Percentiles rank a stretch among this genome's conserved stretches.
These are phyloP conservation scores for Eriocheir sinensis DNA, from an alignment of 1,140 invertebrate genomes.

Conservation along the genomic window DNA sequence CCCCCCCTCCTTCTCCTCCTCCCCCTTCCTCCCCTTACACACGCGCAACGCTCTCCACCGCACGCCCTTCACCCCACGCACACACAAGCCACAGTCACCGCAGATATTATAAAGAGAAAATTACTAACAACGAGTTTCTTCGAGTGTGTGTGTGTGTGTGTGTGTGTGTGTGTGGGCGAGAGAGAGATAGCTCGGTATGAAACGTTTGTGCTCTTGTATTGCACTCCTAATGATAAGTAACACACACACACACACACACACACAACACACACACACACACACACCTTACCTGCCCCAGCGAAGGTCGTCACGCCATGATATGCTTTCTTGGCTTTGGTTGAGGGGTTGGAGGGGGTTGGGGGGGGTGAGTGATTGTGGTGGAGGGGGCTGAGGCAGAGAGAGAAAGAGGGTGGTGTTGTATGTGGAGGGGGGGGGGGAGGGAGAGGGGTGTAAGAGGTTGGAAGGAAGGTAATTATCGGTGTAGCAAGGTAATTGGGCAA, in stretches of 20 bases:
- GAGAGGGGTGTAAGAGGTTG: not conserved
- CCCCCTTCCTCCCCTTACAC: no score
- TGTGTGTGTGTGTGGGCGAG: conserved; percentile 7
- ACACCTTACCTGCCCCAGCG: no score
- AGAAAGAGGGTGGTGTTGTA: not conserved
- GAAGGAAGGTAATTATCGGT: no score
- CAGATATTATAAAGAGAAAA: not conserved
- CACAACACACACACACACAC: no score
- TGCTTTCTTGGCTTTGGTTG: not conserved
- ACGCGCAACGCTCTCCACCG: not conserved
- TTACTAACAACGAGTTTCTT: not conserved
- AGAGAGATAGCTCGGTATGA: no score
- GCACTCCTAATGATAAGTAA: no score
- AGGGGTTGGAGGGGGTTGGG: not conserved
- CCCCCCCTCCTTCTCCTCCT: not conserved
- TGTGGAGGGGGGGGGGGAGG: not conserved
- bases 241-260: no score
- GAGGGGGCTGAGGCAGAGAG: not conserved
- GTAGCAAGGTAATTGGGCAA: no score
- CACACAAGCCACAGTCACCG: not conserved
- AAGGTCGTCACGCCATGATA: not conserved
- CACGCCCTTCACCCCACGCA: not conserved
- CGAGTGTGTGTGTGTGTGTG: not conserved
- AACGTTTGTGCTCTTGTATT: no score
- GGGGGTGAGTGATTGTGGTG: not conserved